These are phyloP conservation scores for Mesochorus sp. DNA, from an alignment of 2,888 invertebrate genomes.

Conservation along the genomic window DNA sequence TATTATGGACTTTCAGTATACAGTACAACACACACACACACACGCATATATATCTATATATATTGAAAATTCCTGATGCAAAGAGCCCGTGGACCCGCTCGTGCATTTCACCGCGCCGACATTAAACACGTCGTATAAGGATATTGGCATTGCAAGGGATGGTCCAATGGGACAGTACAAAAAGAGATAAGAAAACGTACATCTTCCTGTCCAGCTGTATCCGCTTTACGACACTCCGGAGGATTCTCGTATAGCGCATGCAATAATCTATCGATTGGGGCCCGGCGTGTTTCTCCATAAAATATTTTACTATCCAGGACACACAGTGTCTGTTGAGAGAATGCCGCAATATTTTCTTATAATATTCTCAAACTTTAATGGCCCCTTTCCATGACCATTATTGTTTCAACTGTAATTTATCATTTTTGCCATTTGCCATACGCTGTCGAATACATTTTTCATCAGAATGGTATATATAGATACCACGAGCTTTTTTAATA, in stretches of 20 bases:
- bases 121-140: slow-evolving; percentile 66
- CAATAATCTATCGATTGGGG: slow-evolving; percentile 67
- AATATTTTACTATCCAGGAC: slow-evolving; percentile 62
- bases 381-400: background rate
- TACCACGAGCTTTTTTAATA: too few relatives aligned
- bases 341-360: slow-evolving; percentile 2
- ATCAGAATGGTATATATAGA: too few relatives aligned
- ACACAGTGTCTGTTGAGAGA: slow-evolving; percentile 15
- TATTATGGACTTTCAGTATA: background rate
- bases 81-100: slow-evolving; percentile 33
- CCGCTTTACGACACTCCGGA: slow-evolving; percentile 66
- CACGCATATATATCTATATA: background rate
- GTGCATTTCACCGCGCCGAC: slow-evolving; percentile 47
- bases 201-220: slow-evolving; percentile 66
- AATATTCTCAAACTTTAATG: background rate
- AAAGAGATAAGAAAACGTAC: slow-evolving; percentile 59
- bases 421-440: background rate
- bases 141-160: slow-evolving; percentile 53
- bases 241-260: slow-evolving; percentile 61
- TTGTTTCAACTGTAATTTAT: background rate
- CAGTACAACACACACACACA: background rate
- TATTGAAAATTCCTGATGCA: slow-evolving; percentile 31
- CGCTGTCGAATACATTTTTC: background rate
- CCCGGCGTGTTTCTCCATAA: slow-evolving; percentile 59
- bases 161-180: slow-evolving; percentile 32